Percentiles rank a stretch among this genome's conserved stretches.
Evolutionary conservation across 2,797 vertebrate species (phyloP).

Genomic region (Sebastiscus albofasciatus): DNA sequence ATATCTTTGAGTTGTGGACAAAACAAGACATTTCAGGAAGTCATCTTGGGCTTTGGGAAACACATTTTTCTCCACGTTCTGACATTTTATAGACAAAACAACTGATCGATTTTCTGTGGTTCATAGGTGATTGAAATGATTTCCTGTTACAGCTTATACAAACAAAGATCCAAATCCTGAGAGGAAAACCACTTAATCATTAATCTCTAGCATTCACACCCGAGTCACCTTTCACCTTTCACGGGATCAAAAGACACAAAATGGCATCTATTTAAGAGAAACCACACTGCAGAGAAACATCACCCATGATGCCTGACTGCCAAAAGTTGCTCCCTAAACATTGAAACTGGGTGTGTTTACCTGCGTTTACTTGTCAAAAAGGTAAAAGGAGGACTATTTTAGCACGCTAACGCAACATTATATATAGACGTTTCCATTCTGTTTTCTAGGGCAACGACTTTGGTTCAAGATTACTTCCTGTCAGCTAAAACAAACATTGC

Average conservation of each 20-base stretch:
- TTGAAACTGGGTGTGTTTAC: neutral
- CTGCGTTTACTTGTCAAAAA: neutral
- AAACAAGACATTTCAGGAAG: no score
- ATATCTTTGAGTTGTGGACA: no score
- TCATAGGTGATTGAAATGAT: neutral
- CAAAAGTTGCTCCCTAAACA: neutral
- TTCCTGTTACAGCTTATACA: neutral
- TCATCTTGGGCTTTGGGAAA: no score
- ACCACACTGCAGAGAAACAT: neutral
- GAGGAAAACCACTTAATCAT: conserved; percentile 31
- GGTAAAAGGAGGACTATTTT: neutral
- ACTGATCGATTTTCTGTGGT: neutral
- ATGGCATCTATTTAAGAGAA: neutral
- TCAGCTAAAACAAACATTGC: no score
- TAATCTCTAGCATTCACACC: conserved; percentile 13
- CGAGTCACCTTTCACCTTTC: neutral
- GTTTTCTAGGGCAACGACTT: neutral
- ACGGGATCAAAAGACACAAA: neutral
- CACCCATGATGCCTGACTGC: neutral
- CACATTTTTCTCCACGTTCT: no score
- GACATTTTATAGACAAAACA: no score
- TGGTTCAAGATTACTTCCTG: neutral
- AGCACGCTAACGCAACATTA: neutral
- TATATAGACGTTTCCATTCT: neutral
- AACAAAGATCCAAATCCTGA: conserved; percentile 6